A percentile compares a stretch with the other conserved stretches of the same genome.
These are phyloP conservation scores for Pterostichus niger DNA, from an alignment of 2,888 invertebrate species.

Conservation along the genomic window DNA sequence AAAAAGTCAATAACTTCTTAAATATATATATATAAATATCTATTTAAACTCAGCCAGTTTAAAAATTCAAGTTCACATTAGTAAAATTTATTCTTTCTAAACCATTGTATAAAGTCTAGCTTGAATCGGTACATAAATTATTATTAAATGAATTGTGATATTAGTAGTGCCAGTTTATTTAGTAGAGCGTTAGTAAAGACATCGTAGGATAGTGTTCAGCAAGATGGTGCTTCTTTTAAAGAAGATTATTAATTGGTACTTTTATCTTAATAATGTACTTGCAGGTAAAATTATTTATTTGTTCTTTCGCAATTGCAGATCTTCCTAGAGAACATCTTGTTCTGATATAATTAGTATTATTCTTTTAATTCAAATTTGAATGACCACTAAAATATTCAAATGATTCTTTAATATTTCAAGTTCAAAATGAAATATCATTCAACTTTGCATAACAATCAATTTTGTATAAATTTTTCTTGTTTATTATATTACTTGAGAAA, in stretches of 20 bases:
- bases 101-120: neutral
- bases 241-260: constrained; percentile 44
- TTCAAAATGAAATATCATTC: neutral
- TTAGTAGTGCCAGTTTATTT: neutral
- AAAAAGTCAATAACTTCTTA: too few species aligned
- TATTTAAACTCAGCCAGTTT: too few species aligned
- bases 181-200: neutral
- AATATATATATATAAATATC: too few species aligned
- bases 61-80: too few species aligned
- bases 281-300: constrained; percentile 40
- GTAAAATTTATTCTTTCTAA: constrained; percentile 1
- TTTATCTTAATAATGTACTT: constrained; percentile 49
- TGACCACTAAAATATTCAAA: too few species aligned
- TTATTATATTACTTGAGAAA: constrained; percentile 18
- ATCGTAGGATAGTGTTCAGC: neutral
- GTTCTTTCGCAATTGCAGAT: neutral
- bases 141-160: constrained; percentile 16
- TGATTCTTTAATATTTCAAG: neutral
- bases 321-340: too few species aligned
- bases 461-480: constrained; percentile 10
- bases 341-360: too few species aligned
- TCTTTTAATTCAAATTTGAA: too few species aligned
- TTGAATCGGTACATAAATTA: neutral
- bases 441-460: neutral
- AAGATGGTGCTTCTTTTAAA: constrained; percentile 59